These are phyloP conservation scores for Metridium senile DNA, from an alignment of 92 coral and sea anemone species.

Conservation along the genomic window DNA sequence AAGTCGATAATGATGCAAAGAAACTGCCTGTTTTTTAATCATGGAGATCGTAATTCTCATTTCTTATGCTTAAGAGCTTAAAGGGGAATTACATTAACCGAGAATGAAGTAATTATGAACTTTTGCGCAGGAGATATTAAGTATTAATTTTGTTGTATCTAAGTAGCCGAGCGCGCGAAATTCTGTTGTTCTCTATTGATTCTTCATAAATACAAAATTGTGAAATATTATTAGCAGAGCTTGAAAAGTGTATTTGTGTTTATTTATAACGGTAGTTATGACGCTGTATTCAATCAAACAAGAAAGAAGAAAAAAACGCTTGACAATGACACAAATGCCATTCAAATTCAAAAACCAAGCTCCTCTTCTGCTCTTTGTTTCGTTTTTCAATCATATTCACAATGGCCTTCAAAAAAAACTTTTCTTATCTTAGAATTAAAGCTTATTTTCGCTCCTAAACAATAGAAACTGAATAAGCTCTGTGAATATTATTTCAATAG, in stretches of 20 bases:
- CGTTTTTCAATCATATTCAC: not conserved
- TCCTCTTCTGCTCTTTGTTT: constrained; percentile 17
- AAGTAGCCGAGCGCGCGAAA: not conserved
- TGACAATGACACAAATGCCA: constrained; percentile 4
- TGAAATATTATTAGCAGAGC: not conserved
- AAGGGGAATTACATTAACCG: not conserved
- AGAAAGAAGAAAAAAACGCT: constrained; percentile 8
- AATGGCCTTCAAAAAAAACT: constrained; percentile 3
- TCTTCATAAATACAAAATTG: not conserved
- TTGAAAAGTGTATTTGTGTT: constrained; percentile 9
- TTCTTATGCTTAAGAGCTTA: constrained; percentile 9
- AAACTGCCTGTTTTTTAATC: not conserved
- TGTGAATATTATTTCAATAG: not conserved
- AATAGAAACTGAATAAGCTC: constrained; percentile 4
- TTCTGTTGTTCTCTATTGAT: not conserved
- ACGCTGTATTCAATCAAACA: constrained; percentile 12
- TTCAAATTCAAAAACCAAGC: constrained; percentile 14
- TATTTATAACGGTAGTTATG: constrained; percentile 22
- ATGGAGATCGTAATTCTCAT: not conserved
- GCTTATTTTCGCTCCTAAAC: not conserved
- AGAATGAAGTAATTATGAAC: constrained; percentile 1
- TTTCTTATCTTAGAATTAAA: constrained; percentile 15
- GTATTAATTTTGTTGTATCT: not conserved
- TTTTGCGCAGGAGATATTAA: not conserved
- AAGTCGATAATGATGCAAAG: not conserved